Conservation (phyloP, 2,888 invertebrate genomes). For the Callimorpha dominula region DNA sequence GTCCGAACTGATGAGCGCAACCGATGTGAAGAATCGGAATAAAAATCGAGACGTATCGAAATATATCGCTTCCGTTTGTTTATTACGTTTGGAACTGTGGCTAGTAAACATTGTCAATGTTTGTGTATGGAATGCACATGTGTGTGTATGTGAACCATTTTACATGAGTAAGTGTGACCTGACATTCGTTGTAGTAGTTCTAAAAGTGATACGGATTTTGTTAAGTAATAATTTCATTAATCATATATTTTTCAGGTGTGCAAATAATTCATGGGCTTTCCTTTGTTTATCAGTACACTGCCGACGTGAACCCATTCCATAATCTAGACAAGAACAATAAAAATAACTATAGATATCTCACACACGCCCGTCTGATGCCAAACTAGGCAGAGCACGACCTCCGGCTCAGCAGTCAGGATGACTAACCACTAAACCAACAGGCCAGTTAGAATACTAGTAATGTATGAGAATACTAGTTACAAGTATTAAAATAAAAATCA, state of each 20-base stretch:
- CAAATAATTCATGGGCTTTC: too few species aligned
- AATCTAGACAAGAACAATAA: neutral
- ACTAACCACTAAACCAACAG: too few species aligned
- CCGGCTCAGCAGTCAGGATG: too few species aligned
- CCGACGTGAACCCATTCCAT: neutral
- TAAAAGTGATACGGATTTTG: slow-evolving; percentile 34
- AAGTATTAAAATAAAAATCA: neutral
- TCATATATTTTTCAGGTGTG: slow-evolving; percentile 6
- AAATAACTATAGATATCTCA: too few species aligned
- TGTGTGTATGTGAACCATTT: neutral
- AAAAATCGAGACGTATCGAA: slow-evolving; percentile 74
- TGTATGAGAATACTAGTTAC: neutral
- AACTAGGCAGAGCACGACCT: too few species aligned
- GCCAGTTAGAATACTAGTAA: neutral
- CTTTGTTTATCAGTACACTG: too few species aligned
- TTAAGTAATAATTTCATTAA: slow-evolving; percentile 17
- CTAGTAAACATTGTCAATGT: slow-evolving; percentile 59
- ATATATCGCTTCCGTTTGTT: slow-evolving; percentile 69
- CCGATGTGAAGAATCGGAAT: slow-evolving; percentile 52
- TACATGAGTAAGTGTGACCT: slow-evolving; percentile 34
- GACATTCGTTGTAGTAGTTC: slow-evolving; percentile 49
- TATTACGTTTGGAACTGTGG: slow-evolving; percentile 72
- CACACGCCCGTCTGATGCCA: too few species aligned
- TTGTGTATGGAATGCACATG: slow-evolving; percentile 34
- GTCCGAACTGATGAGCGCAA: slow-evolving; percentile 52